Percentiles rank a stretch among this genome's conserved stretches.
Evolutionary conservation across 2,888 invertebrate genomes (phyloP).

Genomic region (Oligia latruncula): DNA sequence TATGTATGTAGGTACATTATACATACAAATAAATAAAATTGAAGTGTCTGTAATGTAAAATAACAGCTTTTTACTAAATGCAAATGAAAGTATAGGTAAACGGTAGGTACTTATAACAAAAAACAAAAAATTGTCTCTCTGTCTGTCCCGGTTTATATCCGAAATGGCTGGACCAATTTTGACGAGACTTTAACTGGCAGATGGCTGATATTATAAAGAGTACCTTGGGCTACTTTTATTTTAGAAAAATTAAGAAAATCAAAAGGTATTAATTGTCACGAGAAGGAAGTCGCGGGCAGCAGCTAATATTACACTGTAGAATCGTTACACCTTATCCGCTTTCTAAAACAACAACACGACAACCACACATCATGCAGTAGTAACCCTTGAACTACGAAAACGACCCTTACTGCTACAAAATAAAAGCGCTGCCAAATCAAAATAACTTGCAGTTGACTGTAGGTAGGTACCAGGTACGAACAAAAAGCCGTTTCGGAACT

Average conservation of each 20-base stretch:
- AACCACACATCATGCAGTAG: not conserved
- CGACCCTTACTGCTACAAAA: not conserved
- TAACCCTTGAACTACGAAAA: not conserved
- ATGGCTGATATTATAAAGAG: not conserved
- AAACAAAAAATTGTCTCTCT: no score
- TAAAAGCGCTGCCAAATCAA: not conserved
- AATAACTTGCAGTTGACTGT: not conserved
- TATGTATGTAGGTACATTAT: no score
- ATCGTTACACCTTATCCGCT: not conserved
- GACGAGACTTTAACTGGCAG: not conserved
- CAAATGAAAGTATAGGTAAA: not conserved
- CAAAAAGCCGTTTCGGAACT: conserved; percentile 4
- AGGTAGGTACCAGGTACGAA: conserved; percentile 2
- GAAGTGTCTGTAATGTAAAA: no score
- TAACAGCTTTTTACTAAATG: not conserved
- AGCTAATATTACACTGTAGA: not conserved
- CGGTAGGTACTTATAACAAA: not conserved
- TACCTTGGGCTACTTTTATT: not conserved
- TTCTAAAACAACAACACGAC: not conserved
- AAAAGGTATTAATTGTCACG: not conserved
- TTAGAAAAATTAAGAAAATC: not conserved
- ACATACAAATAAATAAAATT: no score
- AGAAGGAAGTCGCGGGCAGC: not conserved
- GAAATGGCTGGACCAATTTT: not conserved
- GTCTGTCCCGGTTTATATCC: not conserved